Conservation (phyloP, 2,888 invertebrate genomes). For the Dolomedes plantarius region DNA sequence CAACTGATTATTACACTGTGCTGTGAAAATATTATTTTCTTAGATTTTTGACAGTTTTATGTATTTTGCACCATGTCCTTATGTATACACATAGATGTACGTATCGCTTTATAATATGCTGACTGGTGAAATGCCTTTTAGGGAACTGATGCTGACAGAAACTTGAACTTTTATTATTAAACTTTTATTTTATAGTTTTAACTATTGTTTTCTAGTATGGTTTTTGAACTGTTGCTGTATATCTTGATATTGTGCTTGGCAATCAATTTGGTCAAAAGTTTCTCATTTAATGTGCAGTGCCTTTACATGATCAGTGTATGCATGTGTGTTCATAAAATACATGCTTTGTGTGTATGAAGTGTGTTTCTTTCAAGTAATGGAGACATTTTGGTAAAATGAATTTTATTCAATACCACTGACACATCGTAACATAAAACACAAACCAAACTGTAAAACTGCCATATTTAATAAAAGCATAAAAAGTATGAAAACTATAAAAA, state of each 20-base stretch:
- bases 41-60: too few relatives aligned
- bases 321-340: slow-evolving; percentile 51
- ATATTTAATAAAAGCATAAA: background rate
- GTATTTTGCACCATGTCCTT: too few relatives aligned
- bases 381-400: background rate
- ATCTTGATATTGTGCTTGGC: slow-evolving; percentile 2
- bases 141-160: background rate
- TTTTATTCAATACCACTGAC: background rate
- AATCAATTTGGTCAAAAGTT: background rate
- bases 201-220: background rate
- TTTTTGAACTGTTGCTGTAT: background rate
- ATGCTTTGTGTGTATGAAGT: slow-evolving; percentile 39
- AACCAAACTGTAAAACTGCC: background rate
- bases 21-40: too few relatives aligned
- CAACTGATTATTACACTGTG: too few relatives aligned
- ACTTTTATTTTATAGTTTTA: background rate
- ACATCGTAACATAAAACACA: slow-evolving; percentile 2
- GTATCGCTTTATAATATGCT: background rate
- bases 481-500: background rate
- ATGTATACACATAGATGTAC: too few relatives aligned
- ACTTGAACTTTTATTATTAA: background rate
- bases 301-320: slow-evolving; percentile 52
- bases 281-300: slow-evolving; percentile 66
- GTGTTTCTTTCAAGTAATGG: background rate
- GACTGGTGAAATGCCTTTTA: background rate